Evolutionary conservation across 2,888 invertebrate species (phyloP), one percentile per base, ranked within the genome.

Genomic region (Gymnoscelis rufifasciata): DNA sequence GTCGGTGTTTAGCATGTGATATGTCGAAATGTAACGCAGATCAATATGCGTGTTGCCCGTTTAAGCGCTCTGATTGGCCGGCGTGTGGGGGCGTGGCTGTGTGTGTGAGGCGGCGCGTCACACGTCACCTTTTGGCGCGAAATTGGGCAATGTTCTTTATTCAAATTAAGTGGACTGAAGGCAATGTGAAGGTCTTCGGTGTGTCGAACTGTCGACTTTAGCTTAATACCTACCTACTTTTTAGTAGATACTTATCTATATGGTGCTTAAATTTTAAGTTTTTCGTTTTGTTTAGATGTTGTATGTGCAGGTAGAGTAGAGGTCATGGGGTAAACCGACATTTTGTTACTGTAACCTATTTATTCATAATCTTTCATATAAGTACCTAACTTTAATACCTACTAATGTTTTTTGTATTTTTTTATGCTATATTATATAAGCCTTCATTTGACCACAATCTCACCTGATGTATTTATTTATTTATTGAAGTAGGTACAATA

Each of bases 41-140:
- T 88, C 89, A 86, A 89, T 88, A 89, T 88, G 87, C 83, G 88
- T 86, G 83, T 77, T 87, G 87, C 83, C 86, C 83, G 83, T 82
- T 74, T 69, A 75, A 74, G 74, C 75, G 69, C 69, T 66, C 71
- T 75, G 76, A 89, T 89, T 89, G 89, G 89, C 82, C 79, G 70
- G 65, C 71, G 74, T 73, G 66, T 66, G 78, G 69, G 78, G 88
- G 84, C 87, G 87, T 75, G 78, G 83, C 83, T 62, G 47, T 69
- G 69, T 71, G 71, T 78, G 66, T 76, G 78, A 76, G 75, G 74
- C 76, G 81, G 80, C 71, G 76, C 83, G 80, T 72, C 66, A 62
- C 64, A 70, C 60, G 60, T 66, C 66, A 70, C 68, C 71, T 82
- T 87, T 87, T 84, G 83, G 83, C 86, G 86, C 78, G 79, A 86